phyloP scores from a whole-genome alignment of 1,140 invertebrate species.

The Zaprionus davidi region DNA sequence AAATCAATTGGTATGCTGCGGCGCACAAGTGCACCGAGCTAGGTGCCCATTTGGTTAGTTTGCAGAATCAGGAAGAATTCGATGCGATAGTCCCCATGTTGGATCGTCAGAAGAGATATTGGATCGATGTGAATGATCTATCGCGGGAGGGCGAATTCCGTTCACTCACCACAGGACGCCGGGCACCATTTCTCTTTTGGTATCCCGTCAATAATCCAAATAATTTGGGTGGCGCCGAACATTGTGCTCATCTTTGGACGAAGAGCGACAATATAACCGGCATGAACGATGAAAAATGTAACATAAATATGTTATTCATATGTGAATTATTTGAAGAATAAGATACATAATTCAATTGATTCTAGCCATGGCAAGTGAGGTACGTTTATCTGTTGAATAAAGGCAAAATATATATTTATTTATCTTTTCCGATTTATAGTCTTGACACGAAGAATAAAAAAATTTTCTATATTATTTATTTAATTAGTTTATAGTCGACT shows the following conservation, averaged over 20 bases:
- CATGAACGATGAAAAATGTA: conserved; percentile 12
- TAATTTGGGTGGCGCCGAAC: background rate
- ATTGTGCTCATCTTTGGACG: background rate
- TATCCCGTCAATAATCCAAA: background rate
- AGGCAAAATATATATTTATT: too few relatives aligned
- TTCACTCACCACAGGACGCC: background rate
- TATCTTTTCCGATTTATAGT: too few relatives aligned
- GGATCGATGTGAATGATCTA: conserved; percentile 23
- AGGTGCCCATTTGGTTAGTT: conserved; percentile 15
- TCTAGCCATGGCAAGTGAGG: background rate
- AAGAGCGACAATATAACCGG: background rate
- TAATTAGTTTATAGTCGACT: too few relatives aligned
- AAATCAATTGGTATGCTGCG: conserved; percentile 6
- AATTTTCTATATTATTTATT: too few relatives aligned
- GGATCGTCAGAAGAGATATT: background rate
- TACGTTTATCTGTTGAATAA: background rate
- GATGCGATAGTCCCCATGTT: background rate
- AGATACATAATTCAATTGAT: background rate
- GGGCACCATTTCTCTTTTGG: conserved; percentile 1
- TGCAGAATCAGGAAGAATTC: conserved; percentile 3
- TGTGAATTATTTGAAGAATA: conserved; percentile 1
- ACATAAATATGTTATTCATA: background rate
- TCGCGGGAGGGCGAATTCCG: background rate
- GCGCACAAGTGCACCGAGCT: background rate
- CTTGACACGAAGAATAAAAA: background rate